Percentiles rank a stretch among this genome's conserved stretches.
Conservation (phyloP, 2,797 vertebrate species). For the Holocentrus rufus region DNA sequence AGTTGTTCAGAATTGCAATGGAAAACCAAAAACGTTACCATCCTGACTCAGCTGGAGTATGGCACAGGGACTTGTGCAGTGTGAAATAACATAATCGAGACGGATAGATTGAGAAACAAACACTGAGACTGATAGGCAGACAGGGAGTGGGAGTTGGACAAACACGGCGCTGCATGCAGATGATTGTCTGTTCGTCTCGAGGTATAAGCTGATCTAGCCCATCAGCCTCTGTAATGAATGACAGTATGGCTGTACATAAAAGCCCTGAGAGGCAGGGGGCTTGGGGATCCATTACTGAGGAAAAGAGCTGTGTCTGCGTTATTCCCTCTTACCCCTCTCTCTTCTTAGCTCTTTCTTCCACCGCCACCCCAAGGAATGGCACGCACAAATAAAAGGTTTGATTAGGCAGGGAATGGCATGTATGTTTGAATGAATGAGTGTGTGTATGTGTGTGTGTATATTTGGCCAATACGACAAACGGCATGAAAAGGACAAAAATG, state of each 20-base stretch:
- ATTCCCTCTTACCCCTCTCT: conserved; percentile 4
- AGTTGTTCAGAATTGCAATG: too few species aligned
- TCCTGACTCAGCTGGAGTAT: not conserved
- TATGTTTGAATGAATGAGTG: not conserved
- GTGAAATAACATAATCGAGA: not conserved
- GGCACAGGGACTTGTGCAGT: conserved; percentile 3
- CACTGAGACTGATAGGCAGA: conserved; percentile 16
- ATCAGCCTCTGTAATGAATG: conserved; percentile 66
- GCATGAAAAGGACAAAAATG: not conserved
- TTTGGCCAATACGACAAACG: not conserved
- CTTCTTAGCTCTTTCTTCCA: not conserved
- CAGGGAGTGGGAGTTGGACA: not conserved
- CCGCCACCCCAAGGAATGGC: not conserved
- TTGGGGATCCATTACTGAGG: conserved; percentile 58
- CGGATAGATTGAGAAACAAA: conserved; percentile 4
- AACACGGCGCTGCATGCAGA: conserved; percentile 3
- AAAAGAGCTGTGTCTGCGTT: conserved; percentile 50
- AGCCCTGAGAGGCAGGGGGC: conserved; percentile 44
- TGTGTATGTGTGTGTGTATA: not conserved
- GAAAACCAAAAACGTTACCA: not conserved
- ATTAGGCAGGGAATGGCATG: conserved; percentile 1
- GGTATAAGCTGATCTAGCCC: conserved; percentile 47
- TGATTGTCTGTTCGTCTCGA: conserved; percentile 43
- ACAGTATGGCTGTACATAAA: conserved; percentile 64
- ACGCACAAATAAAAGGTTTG: not conserved